A percentile compares a stretch with the other conserved stretches of the same genome.
Evolutionary conservation across 2,113 vertebrate species (phyloP).

Genomic region (Eulemur rufifrons): DNA sequence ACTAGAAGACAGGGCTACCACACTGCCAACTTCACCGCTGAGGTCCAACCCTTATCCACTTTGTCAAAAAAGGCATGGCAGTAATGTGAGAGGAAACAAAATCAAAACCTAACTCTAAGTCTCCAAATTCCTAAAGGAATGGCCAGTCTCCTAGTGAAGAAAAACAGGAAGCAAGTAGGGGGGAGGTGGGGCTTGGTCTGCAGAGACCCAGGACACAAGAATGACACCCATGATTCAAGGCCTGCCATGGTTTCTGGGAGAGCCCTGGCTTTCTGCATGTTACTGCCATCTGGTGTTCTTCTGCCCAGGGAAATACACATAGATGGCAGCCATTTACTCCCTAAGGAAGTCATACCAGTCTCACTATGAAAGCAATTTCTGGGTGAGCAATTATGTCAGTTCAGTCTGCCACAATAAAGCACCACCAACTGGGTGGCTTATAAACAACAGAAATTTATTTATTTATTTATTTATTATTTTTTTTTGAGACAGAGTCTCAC

Average conservation of each 20-base stretch:
- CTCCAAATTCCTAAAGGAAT: neutral
- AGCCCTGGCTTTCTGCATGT: neutral
- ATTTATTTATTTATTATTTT: neutral
- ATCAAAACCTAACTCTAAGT: neutral
- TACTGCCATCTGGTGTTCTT: neutral
- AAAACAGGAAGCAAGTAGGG: neutral
- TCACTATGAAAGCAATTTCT: neutral
- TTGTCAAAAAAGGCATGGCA: neutral
- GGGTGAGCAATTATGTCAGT: neutral
- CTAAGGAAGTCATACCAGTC: neutral
- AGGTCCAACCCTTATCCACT: neutral
- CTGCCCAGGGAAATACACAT: neutral
- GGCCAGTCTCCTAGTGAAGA: neutral
- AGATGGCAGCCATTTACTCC: neutral
- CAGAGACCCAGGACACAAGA: neutral
- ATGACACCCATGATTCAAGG: neutral
- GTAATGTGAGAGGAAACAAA: neutral
- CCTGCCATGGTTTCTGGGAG: neutral
- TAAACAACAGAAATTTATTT: neutral
- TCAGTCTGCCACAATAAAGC: neutral
- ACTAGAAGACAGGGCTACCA: neutral
- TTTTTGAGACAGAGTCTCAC: too few species aligned
- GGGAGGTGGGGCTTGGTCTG: neutral
- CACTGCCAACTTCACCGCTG: neutral
- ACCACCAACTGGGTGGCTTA: neutral